These are phyloP conservation scores for Norana najaformis DNA, from an alignment of 2,888 invertebrate genomes.

Conservation along the genomic window DNA sequence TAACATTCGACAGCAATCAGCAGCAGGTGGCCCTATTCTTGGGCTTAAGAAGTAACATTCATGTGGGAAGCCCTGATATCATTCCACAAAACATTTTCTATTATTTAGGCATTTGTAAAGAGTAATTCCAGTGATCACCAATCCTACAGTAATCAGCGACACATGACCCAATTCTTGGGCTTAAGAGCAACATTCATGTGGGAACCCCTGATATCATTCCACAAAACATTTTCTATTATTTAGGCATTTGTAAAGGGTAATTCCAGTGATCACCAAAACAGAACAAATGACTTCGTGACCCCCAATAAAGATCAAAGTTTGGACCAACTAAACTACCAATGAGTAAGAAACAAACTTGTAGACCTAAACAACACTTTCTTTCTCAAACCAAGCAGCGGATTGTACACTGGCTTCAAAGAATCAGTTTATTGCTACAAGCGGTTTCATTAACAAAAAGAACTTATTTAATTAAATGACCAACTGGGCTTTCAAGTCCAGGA, in stretches of 20 bases:
- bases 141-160: not conserved
- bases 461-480: not conserved
- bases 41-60: not conserved
- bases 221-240: not conserved
- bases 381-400: not conserved
- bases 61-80: not conserved
- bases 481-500: not conserved
- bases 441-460: not conserved
- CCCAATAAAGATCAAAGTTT: not conserved
- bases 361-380: not conserved
- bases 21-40: not conserved
- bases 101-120: too few species aligned
- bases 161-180: not conserved
- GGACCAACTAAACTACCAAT: not conserved
- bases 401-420: not conserved
- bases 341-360: too few species aligned
- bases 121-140: too few species aligned
- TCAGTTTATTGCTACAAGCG: not conserved
- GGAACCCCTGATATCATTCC: not conserved
- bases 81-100: too few species aligned
- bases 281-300: not conserved
- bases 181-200: not conserved
- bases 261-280: not conserved
- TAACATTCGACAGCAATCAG: not conserved
- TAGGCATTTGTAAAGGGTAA: not conserved